Percentiles rank a stretch among this genome's conserved stretches.
Evolutionary conservation across 2,888 invertebrate genomes (phyloP).

Genomic region (Drosophila austrosaltans): DNA sequence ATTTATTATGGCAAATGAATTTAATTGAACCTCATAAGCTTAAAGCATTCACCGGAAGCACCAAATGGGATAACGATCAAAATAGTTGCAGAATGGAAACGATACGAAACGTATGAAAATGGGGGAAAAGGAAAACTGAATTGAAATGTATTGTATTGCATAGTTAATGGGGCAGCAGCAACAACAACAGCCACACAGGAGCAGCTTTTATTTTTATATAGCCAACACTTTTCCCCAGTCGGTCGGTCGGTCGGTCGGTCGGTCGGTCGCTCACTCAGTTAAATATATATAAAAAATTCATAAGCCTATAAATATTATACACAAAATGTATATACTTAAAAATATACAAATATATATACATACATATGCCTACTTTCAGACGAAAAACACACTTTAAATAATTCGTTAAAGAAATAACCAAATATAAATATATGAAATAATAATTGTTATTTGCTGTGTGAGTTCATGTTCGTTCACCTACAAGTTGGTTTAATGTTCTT

Average conservation of each 20-base stretch:
- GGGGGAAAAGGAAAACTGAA: constrained; percentile 42
- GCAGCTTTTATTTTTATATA: constrained; percentile 62
- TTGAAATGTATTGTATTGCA: constrained; percentile 49
- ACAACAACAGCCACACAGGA: constrained; percentile 36
- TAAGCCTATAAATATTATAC: constrained; percentile 39
- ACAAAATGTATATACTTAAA: constrained; percentile 40
- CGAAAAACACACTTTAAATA: background rate
- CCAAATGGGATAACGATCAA: constrained; percentile 18
- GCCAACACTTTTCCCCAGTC: constrained; percentile 28
- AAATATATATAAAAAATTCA: constrained; percentile 21
- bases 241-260: background rate
- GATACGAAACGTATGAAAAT: constrained; percentile 26
- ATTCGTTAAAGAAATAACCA: constrained; percentile 3
- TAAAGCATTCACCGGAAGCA: constrained; percentile 42
- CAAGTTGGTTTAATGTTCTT: constrained; percentile 42
- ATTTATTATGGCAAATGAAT: constrained; percentile 57
- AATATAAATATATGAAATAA: constrained; percentile 23
- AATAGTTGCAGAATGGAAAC: background rate
- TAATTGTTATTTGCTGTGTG: constrained; percentile 70
- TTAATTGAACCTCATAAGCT: constrained; percentile 71
- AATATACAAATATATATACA: constrained; percentile 43
- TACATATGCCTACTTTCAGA: constrained; percentile 38
- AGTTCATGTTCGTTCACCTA: constrained; percentile 67
- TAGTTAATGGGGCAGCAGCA: constrained; percentile 62
- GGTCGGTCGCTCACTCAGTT: constrained; percentile 2